Evolutionary conservation across 1,140 invertebrate genomes (phyloP).

Genomic region (Bombus breviceps): DNA sequence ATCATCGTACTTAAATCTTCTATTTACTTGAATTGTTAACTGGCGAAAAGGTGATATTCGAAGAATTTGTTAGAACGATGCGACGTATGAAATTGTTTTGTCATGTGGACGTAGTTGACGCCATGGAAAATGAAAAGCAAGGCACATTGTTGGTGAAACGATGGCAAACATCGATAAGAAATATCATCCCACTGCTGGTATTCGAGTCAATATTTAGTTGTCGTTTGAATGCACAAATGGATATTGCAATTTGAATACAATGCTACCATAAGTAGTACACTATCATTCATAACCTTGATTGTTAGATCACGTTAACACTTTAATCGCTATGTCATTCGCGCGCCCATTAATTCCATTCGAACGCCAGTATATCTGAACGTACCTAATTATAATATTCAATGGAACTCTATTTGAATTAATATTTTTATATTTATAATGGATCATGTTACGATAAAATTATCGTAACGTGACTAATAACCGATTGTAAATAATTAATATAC

Average conservation of each 20-base stretch:
- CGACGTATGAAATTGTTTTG: too few relatives aligned
- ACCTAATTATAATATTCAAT: too few relatives aligned
- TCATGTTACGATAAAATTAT: too few relatives aligned
- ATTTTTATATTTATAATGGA: too few relatives aligned
- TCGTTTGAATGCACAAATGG: neutral
- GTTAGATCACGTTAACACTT: neutral
- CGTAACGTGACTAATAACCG: too few relatives aligned
- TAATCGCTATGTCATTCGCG: neutral
- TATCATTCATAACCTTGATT: neutral
- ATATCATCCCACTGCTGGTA: neutral
- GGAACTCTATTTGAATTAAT: too few relatives aligned
- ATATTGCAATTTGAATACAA: slow-evolving; percentile 15
- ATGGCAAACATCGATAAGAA: neutral
- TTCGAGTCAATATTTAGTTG: neutral
- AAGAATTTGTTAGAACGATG: too few relatives aligned
- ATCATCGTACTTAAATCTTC: too few relatives aligned
- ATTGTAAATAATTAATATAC: too few relatives aligned
- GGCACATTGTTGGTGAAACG: neutral
- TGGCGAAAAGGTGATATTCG: too few relatives aligned
- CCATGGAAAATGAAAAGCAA: neutral
- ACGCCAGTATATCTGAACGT: too few relatives aligned
- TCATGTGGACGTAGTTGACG: neutral
- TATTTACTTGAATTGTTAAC: too few relatives aligned
- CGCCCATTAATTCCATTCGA: neutral
- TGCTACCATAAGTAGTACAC: neutral